Evolutionary conservation across 2,797 vertebrate species (phyloP).

Genomic region (Acanthurus leucopareius): DNA sequence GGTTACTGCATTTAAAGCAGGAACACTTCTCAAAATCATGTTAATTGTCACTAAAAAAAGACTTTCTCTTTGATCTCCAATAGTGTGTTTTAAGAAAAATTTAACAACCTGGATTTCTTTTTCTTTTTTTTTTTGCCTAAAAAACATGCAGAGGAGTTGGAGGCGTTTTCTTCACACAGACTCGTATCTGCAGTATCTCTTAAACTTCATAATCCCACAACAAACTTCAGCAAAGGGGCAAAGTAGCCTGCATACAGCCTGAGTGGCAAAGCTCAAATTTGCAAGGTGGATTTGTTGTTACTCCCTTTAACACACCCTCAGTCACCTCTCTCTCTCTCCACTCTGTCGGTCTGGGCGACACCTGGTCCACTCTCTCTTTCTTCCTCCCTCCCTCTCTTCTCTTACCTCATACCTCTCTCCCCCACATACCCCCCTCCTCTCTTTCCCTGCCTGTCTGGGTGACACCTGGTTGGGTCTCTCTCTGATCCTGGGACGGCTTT

Average conservation of each 20-base stretch:
- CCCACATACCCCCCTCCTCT: background rate
- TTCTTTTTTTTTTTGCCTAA: too few species aligned
- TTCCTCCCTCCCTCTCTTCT: conserved; percentile 36
- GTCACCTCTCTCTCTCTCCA: conserved; percentile 71
- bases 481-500: conserved; percentile 94
- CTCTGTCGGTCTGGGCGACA: conserved; percentile 64
- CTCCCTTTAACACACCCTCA: conserved; percentile 55
- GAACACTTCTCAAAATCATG: too few species aligned
- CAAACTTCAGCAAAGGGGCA: too few species aligned
- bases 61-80: background rate
- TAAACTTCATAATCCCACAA: too few species aligned
- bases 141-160: background rate
- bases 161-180: background rate
- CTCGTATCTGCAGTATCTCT: too few species aligned
- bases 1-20: too few species aligned
- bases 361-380: conserved; percentile 60
- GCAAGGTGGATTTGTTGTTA: conserved; percentile 19
- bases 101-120: too few species aligned
- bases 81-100: background rate
- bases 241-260: background rate
- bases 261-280: background rate
- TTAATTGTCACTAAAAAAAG: too few species aligned
- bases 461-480: conserved; percentile 98
- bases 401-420: conserved; percentile 37
- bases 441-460: conserved; percentile 86